Evolutionary conservation across 2,113 vertebrate genomes (phyloP).

Genomic region (Oryzias javanicus): DNA sequence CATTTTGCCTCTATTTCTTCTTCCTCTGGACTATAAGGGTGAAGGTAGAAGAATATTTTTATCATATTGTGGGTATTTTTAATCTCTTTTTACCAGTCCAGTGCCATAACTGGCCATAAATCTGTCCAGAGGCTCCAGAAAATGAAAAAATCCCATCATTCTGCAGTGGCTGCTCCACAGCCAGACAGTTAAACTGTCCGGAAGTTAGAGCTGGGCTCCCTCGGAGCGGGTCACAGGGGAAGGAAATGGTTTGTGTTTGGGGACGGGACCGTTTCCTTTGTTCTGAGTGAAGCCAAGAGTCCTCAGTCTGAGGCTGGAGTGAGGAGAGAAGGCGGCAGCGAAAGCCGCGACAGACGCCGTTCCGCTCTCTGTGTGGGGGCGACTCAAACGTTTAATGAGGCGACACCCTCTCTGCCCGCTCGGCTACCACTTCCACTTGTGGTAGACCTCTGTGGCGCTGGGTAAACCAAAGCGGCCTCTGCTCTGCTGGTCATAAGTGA

Average conservation of each 20-base stretch:
- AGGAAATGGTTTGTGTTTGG: constrained; percentile 74
- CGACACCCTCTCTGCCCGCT: not conserved
- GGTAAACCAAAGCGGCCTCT: not conserved
- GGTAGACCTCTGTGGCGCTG: constrained; percentile 9
- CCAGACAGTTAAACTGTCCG: constrained; percentile 45
- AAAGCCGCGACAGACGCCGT: not conserved
- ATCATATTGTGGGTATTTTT: constrained; percentile 4
- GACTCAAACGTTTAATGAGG: not conserved
- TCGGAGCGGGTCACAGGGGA: constrained; percentile 56
- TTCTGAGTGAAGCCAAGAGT: constrained; percentile 61
- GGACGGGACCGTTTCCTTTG: constrained; percentile 68
- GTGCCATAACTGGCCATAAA: no score
- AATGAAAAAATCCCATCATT: constrained; percentile 16
- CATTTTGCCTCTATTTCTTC: constrained; percentile 4
- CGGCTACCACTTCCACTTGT: constrained; percentile 12
- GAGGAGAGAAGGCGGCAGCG: constrained; percentile 3
- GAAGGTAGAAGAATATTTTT: constrained; percentile 2
- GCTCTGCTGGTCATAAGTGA: constrained; percentile 26
- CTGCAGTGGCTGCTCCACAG: constrained; percentile 15
- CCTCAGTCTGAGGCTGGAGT: constrained; percentile 44
- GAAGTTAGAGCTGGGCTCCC: constrained; percentile 62
- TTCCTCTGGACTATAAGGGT: constrained; percentile 7
- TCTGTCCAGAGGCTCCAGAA: not conserved
- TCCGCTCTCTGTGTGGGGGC: not conserved
- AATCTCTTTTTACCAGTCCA: not conserved